Conservation (phyloP, 2,888 invertebrate species). For the Microctonus hyperodae region DNA sequence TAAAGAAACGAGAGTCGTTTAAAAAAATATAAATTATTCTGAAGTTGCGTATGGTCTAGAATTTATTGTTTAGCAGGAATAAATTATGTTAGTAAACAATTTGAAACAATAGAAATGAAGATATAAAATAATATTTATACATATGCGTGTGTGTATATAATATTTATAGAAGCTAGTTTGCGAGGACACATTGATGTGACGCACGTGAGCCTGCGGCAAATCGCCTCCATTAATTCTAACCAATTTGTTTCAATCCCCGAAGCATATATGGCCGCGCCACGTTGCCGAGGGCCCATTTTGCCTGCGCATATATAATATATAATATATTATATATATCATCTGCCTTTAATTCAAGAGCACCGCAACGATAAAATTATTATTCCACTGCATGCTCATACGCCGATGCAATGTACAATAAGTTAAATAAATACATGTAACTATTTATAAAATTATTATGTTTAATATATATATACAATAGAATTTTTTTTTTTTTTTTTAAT, state of each 20-base stretch:
- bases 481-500: neutral
- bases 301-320: no score
- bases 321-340: no score
- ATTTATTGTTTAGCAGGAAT: no score
- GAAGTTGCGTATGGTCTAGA: neutral
- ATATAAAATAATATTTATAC: no score
- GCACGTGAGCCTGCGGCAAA: conserved; percentile 23
- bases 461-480: no score
- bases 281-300: conserved; percentile 53
- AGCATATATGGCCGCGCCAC: conserved; percentile 46
- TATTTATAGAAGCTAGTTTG: no score
- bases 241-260: conserved; percentile 60
- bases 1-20: no score
- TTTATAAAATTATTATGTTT: neutral
- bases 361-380: conserved; percentile 6
- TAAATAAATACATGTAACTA: neutral
- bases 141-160: no score
- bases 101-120: no score
- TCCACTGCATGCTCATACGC: neutral
- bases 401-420: neutral
- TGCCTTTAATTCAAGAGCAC: conserved; percentile 39
- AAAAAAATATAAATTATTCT: neutral
- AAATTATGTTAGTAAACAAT: no score
- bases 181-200: conserved; percentile 23
- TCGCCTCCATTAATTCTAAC: conserved; percentile 34